Evolutionary conservation across 1,140 invertebrate genomes (phyloP).

Genomic region (Probaryconus sp.): DNA sequence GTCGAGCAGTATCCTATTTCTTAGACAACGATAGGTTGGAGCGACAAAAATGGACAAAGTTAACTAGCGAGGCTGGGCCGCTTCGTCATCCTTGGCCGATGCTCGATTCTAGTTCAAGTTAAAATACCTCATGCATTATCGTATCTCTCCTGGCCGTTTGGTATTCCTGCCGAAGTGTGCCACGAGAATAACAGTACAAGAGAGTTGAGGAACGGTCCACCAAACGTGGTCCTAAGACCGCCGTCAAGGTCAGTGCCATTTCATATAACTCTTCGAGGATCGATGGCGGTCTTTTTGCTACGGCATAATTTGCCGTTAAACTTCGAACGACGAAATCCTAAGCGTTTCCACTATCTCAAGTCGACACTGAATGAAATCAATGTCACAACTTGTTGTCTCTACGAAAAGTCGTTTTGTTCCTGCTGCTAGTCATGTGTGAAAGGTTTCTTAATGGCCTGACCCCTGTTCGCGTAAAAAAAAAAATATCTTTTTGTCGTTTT

Average conservation of each 20-base stretch:
- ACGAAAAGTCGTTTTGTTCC: background rate
- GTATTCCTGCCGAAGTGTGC: slow-evolving; percentile 67
- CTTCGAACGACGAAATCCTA: background rate
- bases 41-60: slow-evolving; percentile 48
- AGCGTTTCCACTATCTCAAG: background rate
- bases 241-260: slow-evolving; percentile 66
- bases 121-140: slow-evolving; percentile 50
- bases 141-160: slow-evolving; percentile 54
- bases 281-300: background rate
- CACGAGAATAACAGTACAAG: slow-evolving; percentile 69
- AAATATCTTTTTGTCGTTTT: too few species aligned
- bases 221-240: slow-evolving; percentile 57
- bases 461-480: background rate
- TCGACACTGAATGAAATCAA: background rate
- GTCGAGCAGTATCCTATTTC: slow-evolving; percentile 13
- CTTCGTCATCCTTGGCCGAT: slow-evolving; percentile 55
- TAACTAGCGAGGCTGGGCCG: slow-evolving; percentile 44
- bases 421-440: slow-evolving; percentile 18
- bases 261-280: slow-evolving; percentile 16
- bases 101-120: slow-evolving; percentile 60
- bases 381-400: slow-evolving; percentile 5
- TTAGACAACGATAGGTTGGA: slow-evolving; percentile 23
- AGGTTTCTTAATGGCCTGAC: slow-evolving; percentile 24
- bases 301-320: background rate
- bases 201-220: slow-evolving; percentile 63